These are phyloP conservation scores for Laterallus jamaicensis DNA, from an alignment of 2,113 vertebrate genomes.

Conservation along the genomic window DNA sequence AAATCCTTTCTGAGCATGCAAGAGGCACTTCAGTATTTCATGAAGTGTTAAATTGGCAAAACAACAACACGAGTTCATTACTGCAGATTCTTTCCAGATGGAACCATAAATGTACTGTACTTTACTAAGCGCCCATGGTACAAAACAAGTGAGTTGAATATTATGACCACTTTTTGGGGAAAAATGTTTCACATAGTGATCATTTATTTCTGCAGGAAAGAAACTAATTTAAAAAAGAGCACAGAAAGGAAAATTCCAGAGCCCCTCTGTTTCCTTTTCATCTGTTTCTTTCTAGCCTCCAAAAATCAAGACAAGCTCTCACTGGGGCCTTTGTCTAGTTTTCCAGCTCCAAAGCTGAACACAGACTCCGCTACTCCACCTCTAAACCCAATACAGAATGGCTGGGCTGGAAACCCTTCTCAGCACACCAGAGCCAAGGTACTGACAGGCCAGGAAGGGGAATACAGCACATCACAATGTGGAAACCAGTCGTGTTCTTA, in stretches of 20 bases:
- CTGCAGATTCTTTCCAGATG: slow-evolving; percentile 59
- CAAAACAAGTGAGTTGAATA: neutral
- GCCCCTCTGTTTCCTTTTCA: neutral
- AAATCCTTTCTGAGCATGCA: slow-evolving; percentile 55
- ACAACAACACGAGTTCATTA: slow-evolving; percentile 61
- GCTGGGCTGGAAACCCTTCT: neutral
- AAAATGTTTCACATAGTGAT: neutral
- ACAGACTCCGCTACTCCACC: fast-evolving
- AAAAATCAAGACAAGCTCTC: neutral
- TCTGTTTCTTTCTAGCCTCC: neutral
- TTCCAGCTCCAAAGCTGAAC: neutral
- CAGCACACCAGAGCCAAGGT: neutral
- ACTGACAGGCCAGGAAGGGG: fast-evolving
- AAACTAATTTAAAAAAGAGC: neutral
- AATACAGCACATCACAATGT: neutral
- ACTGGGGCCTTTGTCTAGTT: neutral
- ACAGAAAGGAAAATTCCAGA: neutral
- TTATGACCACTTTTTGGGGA: neutral
- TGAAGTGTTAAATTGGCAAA: slow-evolving; percentile 72
- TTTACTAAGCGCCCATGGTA: neutral
- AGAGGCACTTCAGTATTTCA: slow-evolving; percentile 70
- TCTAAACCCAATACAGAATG: neutral
- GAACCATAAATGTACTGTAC: slow-evolving; percentile 31
- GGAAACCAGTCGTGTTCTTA: fast-evolving
- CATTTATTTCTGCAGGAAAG: neutral